Conservation (phyloP, 2,113 vertebrate genomes). For the Cisticola juncidis region DNA sequence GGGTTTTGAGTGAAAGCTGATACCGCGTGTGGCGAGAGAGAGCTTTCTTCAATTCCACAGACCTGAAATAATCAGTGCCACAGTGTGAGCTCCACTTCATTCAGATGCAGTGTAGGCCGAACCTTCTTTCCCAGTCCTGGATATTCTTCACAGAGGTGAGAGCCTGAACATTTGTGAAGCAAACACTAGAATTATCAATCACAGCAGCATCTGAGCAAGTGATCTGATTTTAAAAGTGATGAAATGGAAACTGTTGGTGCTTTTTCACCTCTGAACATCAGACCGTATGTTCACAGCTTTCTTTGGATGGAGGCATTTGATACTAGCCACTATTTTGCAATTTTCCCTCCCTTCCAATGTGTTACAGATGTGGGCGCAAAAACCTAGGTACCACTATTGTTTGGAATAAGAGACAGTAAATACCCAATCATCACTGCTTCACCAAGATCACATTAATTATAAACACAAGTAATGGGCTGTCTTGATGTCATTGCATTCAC, state of each 20-base stretch:
- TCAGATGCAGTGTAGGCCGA: background rate
- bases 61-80: background rate
- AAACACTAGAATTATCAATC: constrained; percentile 8
- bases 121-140: background rate
- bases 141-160: background rate
- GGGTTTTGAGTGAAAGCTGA: constrained; percentile 11
- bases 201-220: background rate
- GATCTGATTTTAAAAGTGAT: constrained; percentile 26
- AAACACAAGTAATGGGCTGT: background rate
- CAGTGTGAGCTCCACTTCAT: background rate
- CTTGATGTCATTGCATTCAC: background rate
- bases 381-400: background rate
- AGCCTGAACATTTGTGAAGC: background rate
- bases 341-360: background rate
- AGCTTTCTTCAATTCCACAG: constrained; percentile 26
- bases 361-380: background rate
- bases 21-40: background rate
- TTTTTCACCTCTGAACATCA: constrained; percentile 27
- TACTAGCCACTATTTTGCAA: background rate
- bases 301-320: background rate
- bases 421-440: background rate
- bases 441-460: background rate
- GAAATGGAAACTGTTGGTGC: background rate
- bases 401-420: background rate
- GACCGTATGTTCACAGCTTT: background rate